Percentiles rank a stretch among this genome's conserved stretches.
phyloP scores from a whole-genome alignment of 2,797 vertebrate genomes.

The Dallia pectoralis region DNA sequence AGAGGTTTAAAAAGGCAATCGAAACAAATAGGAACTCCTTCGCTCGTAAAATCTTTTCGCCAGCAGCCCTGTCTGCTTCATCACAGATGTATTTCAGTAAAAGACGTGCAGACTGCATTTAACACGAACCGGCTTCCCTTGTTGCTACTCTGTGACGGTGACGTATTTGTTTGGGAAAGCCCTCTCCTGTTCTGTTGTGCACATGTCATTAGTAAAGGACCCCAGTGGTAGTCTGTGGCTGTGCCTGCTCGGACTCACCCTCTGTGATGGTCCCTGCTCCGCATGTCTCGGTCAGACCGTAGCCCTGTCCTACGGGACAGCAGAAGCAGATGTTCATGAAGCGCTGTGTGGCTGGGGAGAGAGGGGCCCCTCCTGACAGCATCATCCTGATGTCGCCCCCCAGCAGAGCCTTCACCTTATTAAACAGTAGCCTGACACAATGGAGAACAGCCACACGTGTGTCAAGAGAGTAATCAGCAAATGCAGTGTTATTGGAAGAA shows the following conservation, averaged over 20 bases:
- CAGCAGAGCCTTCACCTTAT: conserved; percentile 80
- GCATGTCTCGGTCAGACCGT: conserved; percentile 84
- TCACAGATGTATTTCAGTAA: too few relatives aligned
- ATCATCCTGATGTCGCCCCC: conserved; percentile 84
- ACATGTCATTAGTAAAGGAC: neutral
- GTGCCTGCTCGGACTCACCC: conserved; percentile 61
- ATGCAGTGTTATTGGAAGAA: too few relatives aligned
- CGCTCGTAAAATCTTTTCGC: too few relatives aligned
- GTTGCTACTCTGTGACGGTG: too few relatives aligned
- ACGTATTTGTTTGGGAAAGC: too few relatives aligned
- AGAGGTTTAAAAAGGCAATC: too few relatives aligned
- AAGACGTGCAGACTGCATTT: too few relatives aligned
- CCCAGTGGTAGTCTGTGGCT: neutral
- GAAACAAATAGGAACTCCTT: too few relatives aligned
- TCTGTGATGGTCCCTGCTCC: conserved; percentile 85
- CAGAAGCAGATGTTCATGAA: conserved; percentile 90
- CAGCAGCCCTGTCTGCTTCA: too few relatives aligned
- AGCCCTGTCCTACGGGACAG: conserved; percentile 83
- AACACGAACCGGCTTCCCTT: too few relatives aligned
- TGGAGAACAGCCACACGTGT: neutral
- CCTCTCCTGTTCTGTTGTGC: too few relatives aligned
- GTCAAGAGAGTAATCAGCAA: too few relatives aligned
- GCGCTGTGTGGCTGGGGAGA: conserved; percentile 82
- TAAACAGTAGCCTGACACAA: conserved; percentile 77
- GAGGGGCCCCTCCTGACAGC: conserved; percentile 83